A percentile compares a stretch with the other conserved stretches of the same genome.
Conservation (phyloP, 2,113 vertebrate genomes). For the Microtus ochrogaster region DNA sequence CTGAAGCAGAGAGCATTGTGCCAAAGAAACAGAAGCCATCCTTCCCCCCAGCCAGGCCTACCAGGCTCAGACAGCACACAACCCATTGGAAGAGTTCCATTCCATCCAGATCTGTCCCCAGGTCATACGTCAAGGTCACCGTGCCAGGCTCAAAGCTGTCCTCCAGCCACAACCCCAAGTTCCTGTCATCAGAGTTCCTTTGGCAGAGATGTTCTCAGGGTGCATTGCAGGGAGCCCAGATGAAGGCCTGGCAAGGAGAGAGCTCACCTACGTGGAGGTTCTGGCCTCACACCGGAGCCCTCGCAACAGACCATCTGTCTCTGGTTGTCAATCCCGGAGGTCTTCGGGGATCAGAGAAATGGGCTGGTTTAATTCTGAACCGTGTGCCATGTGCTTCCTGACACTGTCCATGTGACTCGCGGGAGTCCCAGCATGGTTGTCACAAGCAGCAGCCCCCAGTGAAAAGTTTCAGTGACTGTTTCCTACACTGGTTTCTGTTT, state of each 20-base stretch:
- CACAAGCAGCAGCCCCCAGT: not conserved
- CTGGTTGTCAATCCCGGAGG: not conserved
- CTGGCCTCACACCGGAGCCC: conserved; percentile 27
- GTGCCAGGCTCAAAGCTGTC: not conserved
- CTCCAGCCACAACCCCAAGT: conserved; percentile 16
- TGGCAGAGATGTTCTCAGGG: not conserved
- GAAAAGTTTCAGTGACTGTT: not conserved
- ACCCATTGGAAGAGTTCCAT: not conserved
- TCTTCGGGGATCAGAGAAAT: conserved; percentile 58
- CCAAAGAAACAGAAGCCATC: conserved; percentile 67
- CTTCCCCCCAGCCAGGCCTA: conserved; percentile 45
- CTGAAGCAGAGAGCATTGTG: conserved; percentile 62
- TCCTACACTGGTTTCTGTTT: not conserved
- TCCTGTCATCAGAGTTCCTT: not conserved
- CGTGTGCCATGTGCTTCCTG: not conserved
- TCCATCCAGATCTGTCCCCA: not conserved
- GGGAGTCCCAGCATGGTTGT: fast-evolving
- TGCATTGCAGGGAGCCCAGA: not conserved
- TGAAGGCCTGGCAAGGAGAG: conserved; percentile 54
- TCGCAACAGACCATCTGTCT: conserved; percentile 67
- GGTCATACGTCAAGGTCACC: conserved; percentile 48
- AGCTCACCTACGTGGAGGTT: not conserved
- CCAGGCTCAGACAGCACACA: conserved; percentile 15
- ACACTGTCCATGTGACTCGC: not conserved
- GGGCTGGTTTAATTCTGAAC: not conserved